Percentiles rank a stretch among this genome's conserved stretches.
phyloP scores from a whole-genome alignment of 1,140 invertebrate genomes.

The Lepidurus apus region DNA sequence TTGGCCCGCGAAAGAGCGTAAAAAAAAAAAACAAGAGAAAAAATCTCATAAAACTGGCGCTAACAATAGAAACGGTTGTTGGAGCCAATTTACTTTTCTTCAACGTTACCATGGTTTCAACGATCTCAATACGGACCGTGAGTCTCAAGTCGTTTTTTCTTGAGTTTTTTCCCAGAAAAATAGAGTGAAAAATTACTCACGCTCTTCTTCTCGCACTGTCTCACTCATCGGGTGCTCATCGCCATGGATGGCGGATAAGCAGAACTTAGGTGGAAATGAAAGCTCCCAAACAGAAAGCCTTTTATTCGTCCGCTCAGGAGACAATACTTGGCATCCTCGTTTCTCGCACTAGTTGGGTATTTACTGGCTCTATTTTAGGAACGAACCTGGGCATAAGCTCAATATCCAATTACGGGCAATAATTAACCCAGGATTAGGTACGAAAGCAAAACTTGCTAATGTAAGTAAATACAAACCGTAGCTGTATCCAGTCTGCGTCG shows the following conservation, averaged over 20 bases:
- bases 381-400: neutral
- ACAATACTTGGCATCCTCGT: neutral
- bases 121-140: neutral
- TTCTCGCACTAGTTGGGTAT: neutral
- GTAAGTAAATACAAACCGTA: neutral
- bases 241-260: neutral
- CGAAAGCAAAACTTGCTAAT: neutral
- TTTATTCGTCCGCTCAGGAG: neutral
- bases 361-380: neutral
- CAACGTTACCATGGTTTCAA: slow-evolving; percentile 17
- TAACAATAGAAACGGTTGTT: slow-evolving; percentile 12
- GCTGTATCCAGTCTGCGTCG: too few species aligned
- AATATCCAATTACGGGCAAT: neutral
- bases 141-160: neutral
- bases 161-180: neutral
- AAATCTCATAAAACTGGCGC: neutral
- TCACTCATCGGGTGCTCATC: slow-evolving; percentile 8
- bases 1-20: neutral
- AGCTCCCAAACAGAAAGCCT: neutral
- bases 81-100: slow-evolving; percentile 15
- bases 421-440: neutral
- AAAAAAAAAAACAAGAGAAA: neutral
- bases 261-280: slow-evolving; percentile 15
- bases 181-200: neutral
- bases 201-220: neutral